A percentile compares a stretch with the other conserved stretches of the same genome.
Evolutionary conservation across 2,888 invertebrate genomes (phyloP).

Genomic region (Phorcus lineatus): DNA sequence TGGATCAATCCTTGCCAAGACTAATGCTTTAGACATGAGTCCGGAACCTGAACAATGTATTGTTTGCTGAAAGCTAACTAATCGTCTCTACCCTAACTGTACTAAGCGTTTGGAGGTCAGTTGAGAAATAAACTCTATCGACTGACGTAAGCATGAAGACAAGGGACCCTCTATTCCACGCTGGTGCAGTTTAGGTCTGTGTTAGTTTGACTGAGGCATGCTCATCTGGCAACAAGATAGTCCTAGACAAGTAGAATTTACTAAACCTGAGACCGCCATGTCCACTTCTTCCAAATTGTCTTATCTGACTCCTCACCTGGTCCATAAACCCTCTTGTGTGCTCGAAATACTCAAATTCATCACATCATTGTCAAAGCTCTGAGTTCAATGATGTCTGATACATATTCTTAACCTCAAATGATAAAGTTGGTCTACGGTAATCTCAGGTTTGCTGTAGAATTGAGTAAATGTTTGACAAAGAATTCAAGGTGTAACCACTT

Average conservation of each 20-base stretch:
- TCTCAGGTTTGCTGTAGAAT: conserved; percentile 19
- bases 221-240: conserved; percentile 25
- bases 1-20: conserved; percentile 1
- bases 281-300: neutral
- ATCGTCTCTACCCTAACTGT: conserved; percentile 17
- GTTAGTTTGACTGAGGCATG: conserved; percentile 23
- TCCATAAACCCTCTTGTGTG: neutral
- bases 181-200: conserved; percentile 24
- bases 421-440: neutral
- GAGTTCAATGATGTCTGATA: too few relatives aligned
- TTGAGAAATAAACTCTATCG: too few relatives aligned
- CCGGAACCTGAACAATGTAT: neutral
- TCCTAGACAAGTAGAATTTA: conserved; percentile 9
- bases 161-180: neutral
- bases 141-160: neutral
- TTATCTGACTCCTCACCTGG: too few relatives aligned
- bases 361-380: neutral
- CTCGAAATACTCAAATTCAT: neutral
- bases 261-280: conserved; percentile 17
- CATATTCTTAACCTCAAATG: too few relatives aligned
- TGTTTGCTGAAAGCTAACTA: conserved; percentile 7
- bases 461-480: conserved; percentile 1
- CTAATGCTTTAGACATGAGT: conserved; percentile 16
- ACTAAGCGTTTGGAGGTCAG: neutral
- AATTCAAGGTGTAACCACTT: neutral